Percentiles rank a stretch among this genome's conserved stretches.
Evolutionary conservation across 2,797 vertebrate species (phyloP).

Genomic region (Melanotaenia maccullochi): DNA sequence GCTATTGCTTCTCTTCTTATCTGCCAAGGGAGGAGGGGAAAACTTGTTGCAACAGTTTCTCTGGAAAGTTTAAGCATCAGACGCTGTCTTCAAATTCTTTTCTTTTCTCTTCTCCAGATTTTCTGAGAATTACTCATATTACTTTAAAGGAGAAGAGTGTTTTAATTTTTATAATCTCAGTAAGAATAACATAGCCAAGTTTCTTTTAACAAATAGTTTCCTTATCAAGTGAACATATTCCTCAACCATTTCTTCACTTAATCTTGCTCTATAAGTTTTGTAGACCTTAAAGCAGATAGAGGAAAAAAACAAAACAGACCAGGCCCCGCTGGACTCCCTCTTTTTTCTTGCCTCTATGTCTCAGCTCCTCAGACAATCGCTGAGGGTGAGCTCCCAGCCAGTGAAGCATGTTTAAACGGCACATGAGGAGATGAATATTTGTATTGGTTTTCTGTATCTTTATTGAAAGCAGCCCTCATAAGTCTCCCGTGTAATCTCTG

Average conservation of each 20-base stretch:
- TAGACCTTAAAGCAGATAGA: conserved; percentile 40
- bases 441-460: conserved; percentile 70
- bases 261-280: conserved; percentile 59
- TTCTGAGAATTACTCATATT: background rate
- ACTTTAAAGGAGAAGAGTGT: conserved; percentile 31
- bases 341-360: conserved; percentile 26
- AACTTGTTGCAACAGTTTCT: conserved; percentile 52
- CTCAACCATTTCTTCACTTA: conserved; percentile 9
- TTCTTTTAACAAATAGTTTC: background rate
- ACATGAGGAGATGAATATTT: conserved; percentile 66
- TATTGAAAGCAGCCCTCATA: conserved; percentile 67
- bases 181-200: conserved; percentile 10
- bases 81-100: conserved; percentile 22
- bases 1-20: conserved; percentile 26
- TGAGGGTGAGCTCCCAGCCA: conserved; percentile 46
- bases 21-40: conserved; percentile 25
- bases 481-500: conserved; percentile 70
- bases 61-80: conserved; percentile 17
- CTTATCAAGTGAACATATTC: background rate
- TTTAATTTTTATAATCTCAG: background rate
- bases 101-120: conserved; percentile 2
- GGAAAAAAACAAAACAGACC: conserved; percentile 3
- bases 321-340: conserved; percentile 26
- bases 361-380: conserved; percentile 31
- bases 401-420: conserved; percentile 63